Conservation (phyloP, 2,797 vertebrate species). For the Micromesistius poutassou region DNA sequence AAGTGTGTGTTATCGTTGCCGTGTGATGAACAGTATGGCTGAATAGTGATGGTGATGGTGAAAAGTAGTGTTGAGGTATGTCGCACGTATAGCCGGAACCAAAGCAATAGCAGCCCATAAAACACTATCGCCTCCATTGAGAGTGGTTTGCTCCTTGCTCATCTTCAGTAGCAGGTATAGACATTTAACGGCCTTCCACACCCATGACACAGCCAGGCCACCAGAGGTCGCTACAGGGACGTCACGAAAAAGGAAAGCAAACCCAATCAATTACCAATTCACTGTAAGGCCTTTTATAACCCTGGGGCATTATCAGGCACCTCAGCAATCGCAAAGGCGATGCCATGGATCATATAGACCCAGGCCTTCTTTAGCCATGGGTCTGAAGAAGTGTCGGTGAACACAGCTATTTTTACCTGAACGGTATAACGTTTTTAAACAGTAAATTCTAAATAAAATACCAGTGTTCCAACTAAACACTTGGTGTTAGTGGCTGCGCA, state of each 20-base stretch:
- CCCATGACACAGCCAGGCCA: neutral
- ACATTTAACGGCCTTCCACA: neutral
- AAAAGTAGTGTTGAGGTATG: too few relatives aligned
- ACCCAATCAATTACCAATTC: neutral
- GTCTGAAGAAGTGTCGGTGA: too few relatives aligned
- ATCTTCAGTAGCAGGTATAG: neutral
- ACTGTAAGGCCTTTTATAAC: neutral
- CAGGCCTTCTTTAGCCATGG: too few relatives aligned
- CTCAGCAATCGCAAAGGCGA: too few relatives aligned
- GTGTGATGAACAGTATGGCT: too few relatives aligned
- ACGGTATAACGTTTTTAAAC: neutral
- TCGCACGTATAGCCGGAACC: too few relatives aligned
- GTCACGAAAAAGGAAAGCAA: neutral
- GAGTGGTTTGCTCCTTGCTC: neutral
- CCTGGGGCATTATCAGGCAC: too few relatives aligned
- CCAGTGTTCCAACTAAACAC: neutral
- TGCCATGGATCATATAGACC: too few relatives aligned
- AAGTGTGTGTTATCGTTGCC: too few relatives aligned
- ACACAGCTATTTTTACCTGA: neutral
- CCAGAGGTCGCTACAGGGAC: neutral
- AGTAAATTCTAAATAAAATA: neutral
- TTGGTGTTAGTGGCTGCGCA: neutral
- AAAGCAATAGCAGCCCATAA: too few relatives aligned
- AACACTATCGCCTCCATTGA: neutral
- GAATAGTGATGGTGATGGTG: too few relatives aligned